Conservation (phyloP, 2,113 vertebrate species). For the Saiga tatarica region DNA sequence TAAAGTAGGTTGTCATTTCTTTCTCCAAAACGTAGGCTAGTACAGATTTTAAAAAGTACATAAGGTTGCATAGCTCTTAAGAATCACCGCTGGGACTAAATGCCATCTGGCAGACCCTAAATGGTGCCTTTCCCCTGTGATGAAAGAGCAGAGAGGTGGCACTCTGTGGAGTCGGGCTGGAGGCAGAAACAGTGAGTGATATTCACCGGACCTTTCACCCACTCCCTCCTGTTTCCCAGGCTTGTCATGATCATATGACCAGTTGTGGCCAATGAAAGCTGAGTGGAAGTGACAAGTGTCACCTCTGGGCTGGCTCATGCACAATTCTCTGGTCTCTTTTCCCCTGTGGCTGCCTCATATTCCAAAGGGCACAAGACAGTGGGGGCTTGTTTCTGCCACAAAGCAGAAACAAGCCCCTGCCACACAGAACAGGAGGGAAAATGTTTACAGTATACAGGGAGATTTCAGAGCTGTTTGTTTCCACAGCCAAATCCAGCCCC, state of each 20-base stretch:
- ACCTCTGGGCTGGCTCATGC: not conserved
- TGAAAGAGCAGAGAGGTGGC: not conserved
- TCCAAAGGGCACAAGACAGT: not conserved
- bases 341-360: too few species aligned
- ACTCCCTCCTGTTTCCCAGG: not conserved
- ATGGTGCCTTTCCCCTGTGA: too few species aligned
- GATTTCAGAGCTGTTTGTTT: not conserved
- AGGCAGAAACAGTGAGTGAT: too few species aligned
- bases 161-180: not conserved
- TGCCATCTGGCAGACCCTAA: not conserved
- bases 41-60: not conserved
- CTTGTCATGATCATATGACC: not conserved
- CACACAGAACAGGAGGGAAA: not conserved
- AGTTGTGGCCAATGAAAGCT: not conserved
- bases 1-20: not conserved
- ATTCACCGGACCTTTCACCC: not conserved
- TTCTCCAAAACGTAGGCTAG: not conserved
- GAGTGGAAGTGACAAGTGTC: too few species aligned
- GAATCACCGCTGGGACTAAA: not conserved
- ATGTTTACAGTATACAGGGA: not conserved
- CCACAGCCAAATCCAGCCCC: not conserved
- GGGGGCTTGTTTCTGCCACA: not conserved
- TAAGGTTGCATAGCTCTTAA: not conserved
- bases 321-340: not conserved
- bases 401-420: not conserved